Percentiles rank a stretch among this genome's conserved stretches.
Conservation (phyloP, 2,113 vertebrate genomes). For the Myrmophylax atrothorax region DNA sequence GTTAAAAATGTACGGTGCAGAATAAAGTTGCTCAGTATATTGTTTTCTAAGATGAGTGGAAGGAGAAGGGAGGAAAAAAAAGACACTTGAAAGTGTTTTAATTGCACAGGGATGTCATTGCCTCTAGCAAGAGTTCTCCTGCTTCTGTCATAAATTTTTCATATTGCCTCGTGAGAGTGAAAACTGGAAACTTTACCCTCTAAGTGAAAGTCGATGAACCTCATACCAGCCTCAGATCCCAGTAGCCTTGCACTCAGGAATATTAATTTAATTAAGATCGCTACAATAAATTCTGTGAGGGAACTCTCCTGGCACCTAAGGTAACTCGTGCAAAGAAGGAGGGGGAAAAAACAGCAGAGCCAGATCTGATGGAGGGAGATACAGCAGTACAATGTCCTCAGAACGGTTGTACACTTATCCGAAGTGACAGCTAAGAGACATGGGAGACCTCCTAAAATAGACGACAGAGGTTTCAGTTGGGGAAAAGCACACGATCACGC, state of each 20-base stretch:
- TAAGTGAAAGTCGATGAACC: slow-evolving; percentile 67
- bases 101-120: slow-evolving; percentile 67
- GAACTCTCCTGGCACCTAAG: slow-evolving; percentile 35
- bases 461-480: not conserved
- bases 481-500: rapidly evolving
- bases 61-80: not conserved
- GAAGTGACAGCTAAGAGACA: not conserved
- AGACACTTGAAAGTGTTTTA: slow-evolving; percentile 71
- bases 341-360: not conserved
- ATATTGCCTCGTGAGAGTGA: slow-evolving; percentile 68
- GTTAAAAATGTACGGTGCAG: slow-evolving; percentile 1
- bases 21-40: slow-evolving; percentile 33
- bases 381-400: not conserved
- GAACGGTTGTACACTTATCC: not conserved
- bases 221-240: slow-evolving; percentile 56
- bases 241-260: slow-evolving; percentile 57
- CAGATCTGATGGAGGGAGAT: not conserved
- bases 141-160: slow-evolving; percentile 73
- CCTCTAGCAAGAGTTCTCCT: slow-evolving; percentile 54
- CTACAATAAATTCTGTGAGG: slow-evolving; percentile 63
- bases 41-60: slow-evolving; percentile 39
- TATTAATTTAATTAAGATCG: slow-evolving; percentile 77
- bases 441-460: not conserved
- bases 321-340: not conserved
- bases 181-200: slow-evolving; percentile 69